Conservation (phyloP, 30 jellyfish, hydroid and myxozoan species). For the Hydractinia echinata region DNA sequence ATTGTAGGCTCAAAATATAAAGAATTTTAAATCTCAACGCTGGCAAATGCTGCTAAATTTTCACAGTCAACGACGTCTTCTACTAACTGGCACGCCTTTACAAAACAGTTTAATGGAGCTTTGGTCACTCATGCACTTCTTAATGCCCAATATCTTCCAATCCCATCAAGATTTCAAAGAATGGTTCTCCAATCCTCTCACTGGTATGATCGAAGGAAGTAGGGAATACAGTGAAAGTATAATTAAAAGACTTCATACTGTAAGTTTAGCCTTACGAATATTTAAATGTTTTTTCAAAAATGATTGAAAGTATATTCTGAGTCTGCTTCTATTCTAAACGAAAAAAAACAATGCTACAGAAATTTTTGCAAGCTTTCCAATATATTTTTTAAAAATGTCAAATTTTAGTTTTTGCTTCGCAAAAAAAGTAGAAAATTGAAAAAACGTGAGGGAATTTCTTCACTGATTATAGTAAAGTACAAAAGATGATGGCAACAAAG, state of each 20-base stretch:
- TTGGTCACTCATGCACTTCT: conserved; percentile 97
- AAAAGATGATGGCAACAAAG: too few species aligned
- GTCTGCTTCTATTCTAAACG: too few species aligned
- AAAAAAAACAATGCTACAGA: neutral
- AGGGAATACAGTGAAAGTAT: conserved; percentile 87
- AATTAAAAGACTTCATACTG: conserved; percentile 83
- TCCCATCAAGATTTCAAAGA: conserved; percentile 97
- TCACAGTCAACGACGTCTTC: conserved; percentile 90
- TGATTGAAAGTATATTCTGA: too few species aligned
- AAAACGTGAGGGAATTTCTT: too few species aligned
- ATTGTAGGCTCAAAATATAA: conserved; percentile 89
- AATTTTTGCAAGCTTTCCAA: neutral
- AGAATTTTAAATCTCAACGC: conserved; percentile 93
- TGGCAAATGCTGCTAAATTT: conserved; percentile 92
- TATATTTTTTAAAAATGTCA: too few species aligned
- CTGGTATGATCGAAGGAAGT: conserved; percentile 99
- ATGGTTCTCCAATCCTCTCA: conserved; percentile 95
- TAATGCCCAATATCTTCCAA: conserved; percentile 89
- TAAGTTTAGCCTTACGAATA: neutral
- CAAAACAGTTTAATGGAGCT: conserved; percentile 94
- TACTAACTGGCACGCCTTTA: conserved; percentile 95
- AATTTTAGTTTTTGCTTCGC: too few species aligned
- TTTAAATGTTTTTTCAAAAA: neutral
- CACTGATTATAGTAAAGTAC: too few species aligned
- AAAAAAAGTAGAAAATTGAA: too few species aligned